Base-by-base conservation (phyloP, 2,888 invertebrate genomes). In the Perizoma flavofasciatum region DNA sequence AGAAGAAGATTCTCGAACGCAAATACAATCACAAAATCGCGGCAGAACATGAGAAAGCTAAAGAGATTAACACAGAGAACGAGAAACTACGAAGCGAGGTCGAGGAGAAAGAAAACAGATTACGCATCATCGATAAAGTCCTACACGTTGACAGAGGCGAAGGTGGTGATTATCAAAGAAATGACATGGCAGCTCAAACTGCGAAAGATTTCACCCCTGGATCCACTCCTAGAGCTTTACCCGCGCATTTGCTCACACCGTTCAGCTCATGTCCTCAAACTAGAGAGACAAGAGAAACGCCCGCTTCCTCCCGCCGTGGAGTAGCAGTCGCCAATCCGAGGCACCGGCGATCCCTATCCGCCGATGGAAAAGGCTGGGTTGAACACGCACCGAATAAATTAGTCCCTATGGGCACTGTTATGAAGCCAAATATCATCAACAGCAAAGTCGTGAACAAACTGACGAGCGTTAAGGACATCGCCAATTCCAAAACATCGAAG, bases 401-500 rank as follows among this genome's bases (percentile, higher is more conserved):
- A 0, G 95, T 97, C 0, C 96, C 97, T 0, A 91, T 97, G 68
- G 97, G 96, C n/a, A 98, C 98, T 0, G 95, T 98, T 1, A 89
- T 97, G 81, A 98, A 98, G 79, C 98, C 99, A 0, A 93, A 94
- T 51, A 95, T 98, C 75, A 94, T 95, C 61, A 95, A 96, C 77
- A 95, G 96, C 69, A 97, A 97, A 81, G 97, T 98, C 0, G 94
- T 98, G 0, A 95, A 95, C 6, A 96, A 97, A 80, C 88, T 98
- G 9, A 96, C 95, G 0, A 95, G 95, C 66, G 95, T 96, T 0
- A 96, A 96, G 92, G 94, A 95, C 70, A 94, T 98, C 6, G 94
- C 94, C 0, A 94, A 95, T 74, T 86, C 92, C 0, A 95, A 94
- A 78, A 94, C 93, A 70, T 95, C 96, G 0, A 98, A 98, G 77